These are phyloP conservation scores for Serripes groenlandicus DNA, from an alignment of 2,888 invertebrate genomes.

Conservation along the genomic window DNA sequence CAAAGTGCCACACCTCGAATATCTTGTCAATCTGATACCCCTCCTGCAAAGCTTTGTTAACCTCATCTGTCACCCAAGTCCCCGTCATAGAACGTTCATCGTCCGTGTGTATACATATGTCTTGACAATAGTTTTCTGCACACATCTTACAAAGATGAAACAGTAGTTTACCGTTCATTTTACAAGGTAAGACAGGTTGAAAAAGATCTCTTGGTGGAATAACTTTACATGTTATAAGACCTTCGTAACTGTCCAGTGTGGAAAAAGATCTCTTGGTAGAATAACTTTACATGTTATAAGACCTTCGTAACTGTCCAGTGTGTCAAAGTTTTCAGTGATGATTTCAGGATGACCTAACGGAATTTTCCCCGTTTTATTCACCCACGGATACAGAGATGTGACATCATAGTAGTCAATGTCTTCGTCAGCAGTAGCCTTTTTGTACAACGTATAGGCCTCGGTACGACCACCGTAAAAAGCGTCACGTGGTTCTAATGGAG, in stretches of 20 bases:
- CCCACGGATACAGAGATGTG: slow-evolving; percentile 75
- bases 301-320: slow-evolving; percentile 71
- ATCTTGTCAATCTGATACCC: slow-evolving; percentile 43
- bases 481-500: slow-evolving; percentile 71
- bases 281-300: slow-evolving; percentile 73
- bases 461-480: slow-evolving; percentile 77
- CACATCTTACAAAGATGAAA: slow-evolving; percentile 5
- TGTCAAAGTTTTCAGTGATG: slow-evolving; percentile 62
- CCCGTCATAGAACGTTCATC: slow-evolving; percentile 38
- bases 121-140: slow-evolving; percentile 29
- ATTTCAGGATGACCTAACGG: slow-evolving; percentile 74
- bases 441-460: slow-evolving; percentile 69
- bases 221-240: too few species aligned
- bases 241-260: too few species aligned
- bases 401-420: slow-evolving; percentile 71
- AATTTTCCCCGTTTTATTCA: slow-evolving; percentile 68
- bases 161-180: slow-evolving; percentile 63
- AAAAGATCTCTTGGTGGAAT: slow-evolving; percentile 72
- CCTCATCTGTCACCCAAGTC: slow-evolving; percentile 22
- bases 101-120: slow-evolving; percentile 28
- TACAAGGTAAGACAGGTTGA: slow-evolving; percentile 79
- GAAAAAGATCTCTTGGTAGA: too few species aligned
- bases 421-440: slow-evolving; percentile 60
- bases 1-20: slow-evolving; percentile 60
- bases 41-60: slow-evolving; percentile 9